Evolutionary conservation across 2,113 vertebrate genomes (phyloP), one percentile per base, ranked within the genome.

Genomic region (Tyto alba): DNA sequence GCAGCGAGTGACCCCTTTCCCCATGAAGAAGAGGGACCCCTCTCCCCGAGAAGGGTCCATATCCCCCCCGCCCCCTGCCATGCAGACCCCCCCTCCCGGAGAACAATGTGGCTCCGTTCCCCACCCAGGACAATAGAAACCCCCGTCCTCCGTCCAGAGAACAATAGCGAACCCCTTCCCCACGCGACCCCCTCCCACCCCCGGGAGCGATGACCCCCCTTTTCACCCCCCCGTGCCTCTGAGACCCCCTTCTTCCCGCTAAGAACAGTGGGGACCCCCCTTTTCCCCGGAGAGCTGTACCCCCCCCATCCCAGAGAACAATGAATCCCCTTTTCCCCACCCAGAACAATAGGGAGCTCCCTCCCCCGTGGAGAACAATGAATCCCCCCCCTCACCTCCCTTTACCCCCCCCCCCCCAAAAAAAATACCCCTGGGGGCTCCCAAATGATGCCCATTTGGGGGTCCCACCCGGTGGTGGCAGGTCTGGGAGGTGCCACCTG

Each of bases 401-500:
- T n/a, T n/a, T n/a, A n/a, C n/a, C n/a, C 36, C 16, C 4, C 22
- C 16, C 40, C 30, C 43, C 43, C 13, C 17, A 36, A 38, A 14
- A 22, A 41, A 34, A 40, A 27, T 4, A 19, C 30, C 30, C 55
- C 12, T 5, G 4, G 74, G 69, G 47, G 29, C 29, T 36, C 48
- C 0, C 3, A 52, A 2, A 2, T 9, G 52, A 29, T 88, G 79
- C 88, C 84, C 19, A 4, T 32, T 32, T 18, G 36, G 75, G 84
- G 88, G 45, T 53, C 82, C 67, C 59, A 17, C 26, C 25, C 29
- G 1, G 66, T 3, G 2, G 25, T 30, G 66, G 45, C 91, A 72
- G 84, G 57, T 53, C 88, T 7, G 9, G 80, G 92, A 80, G 68
- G 82, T 92, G 92, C 86, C 95, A 94, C 95, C 95, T 95, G 95